A percentile compares a stretch with the other conserved stretches of the same genome.
phyloP scores from a whole-genome alignment of 2,113 vertebrate species.

The Canis aureus region DNA sequence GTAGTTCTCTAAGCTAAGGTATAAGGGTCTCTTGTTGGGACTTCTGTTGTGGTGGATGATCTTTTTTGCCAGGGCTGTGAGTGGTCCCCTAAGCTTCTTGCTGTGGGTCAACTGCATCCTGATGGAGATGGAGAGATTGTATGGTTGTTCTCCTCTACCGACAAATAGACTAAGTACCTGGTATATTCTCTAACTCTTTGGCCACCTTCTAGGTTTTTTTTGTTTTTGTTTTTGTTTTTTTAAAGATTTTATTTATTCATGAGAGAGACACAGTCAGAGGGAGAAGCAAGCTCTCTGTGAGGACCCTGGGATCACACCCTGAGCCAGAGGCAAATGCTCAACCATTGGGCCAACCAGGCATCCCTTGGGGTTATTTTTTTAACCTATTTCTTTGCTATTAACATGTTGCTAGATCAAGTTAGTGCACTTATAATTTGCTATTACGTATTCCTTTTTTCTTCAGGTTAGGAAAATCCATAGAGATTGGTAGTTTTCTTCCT shows the following conservation, averaged over 20 bases:
- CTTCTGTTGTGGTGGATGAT: neutral
- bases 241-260: no score
- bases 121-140: neutral
- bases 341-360: no score
- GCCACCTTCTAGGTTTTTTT: neutral
- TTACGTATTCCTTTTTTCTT: slow-evolving; percentile 30
- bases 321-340: no score
- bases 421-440: neutral
- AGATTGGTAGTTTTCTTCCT: neutral
- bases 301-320: no score
- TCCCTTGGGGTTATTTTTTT: no score
- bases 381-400: neutral
- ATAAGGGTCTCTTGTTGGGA: neutral
- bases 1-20: neutral
- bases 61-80: neutral
- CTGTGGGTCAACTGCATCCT: neutral
- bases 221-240: no score
- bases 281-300: no score
- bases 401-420: neutral
- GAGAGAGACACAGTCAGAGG: no score
- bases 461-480: neutral
- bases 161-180: neutral
- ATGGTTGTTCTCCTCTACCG: neutral
- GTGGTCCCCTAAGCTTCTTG: neutral
- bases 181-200: neutral